Evolutionary conservation across 2,888 invertebrate species (phyloP), one percentile per base, ranked within the genome.

Genomic region (Dryocosmus kuriphilus): DNA sequence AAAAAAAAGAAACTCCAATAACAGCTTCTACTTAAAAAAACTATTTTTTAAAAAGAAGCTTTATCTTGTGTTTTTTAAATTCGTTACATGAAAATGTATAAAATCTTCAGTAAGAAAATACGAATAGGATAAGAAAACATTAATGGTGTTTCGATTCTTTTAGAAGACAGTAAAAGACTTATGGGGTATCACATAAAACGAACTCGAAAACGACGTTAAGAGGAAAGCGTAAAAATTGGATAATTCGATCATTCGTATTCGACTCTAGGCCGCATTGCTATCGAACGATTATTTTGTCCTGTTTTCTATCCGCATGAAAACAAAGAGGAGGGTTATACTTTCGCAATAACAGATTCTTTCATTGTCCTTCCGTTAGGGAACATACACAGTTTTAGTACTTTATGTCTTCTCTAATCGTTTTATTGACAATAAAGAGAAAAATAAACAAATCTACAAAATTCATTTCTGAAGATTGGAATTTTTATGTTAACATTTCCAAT

Each of bases 161-260:
- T n/a, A 24, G 24, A n/a, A 65, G 16, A 61, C 16, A 41, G 24
- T 27, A 19, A 30, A 27, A 30, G 3, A 51, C 9, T 7, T 4
- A 51, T 30, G 3, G 35, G 35, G 11, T 22, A 81, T 61, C 76
- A 46, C 76, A 46, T 27, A 82, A 83, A 74, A 82, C 81, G 78
- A 84, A 78, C 85, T 83, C 82, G 84, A 82, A 85, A 74, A 46
- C 76, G 35, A 63, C 32, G 63, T 71, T 27, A 9, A 4, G 27
- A 71, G 32, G 22, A 55, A 62, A 41, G 57, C 57, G 71, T 82
- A 87, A 86, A 85, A 87, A 85, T 85, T 86, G 82, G 83, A 82
- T 89, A 89, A 89, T 89, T 85, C 86, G 88, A 86, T 89, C 87
- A 85, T 89, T 89, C 87, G 89, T 89, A 89, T 89, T 89, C 89